These are phyloP conservation scores for Sula dactylatra DNA, from an alignment of 2,113 vertebrate genomes.

Conservation along the genomic window DNA sequence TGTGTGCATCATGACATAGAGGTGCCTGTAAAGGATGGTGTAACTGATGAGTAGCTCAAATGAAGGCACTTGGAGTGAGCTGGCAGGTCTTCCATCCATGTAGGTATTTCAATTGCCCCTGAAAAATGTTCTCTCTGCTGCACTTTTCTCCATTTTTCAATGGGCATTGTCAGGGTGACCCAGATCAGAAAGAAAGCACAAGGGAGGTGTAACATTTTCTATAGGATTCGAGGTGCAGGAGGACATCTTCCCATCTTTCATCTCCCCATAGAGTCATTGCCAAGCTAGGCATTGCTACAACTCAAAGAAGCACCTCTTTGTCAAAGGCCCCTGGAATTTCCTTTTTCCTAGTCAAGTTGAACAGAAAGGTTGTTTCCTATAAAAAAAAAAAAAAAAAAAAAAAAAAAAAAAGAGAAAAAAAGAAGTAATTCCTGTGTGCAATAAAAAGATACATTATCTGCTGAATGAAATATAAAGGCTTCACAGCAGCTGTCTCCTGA, in stretches of 20 bases:
- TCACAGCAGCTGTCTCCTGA: constrained; percentile 75
- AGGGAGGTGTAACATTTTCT: neutral
- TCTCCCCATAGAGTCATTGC: neutral
- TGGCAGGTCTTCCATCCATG: neutral
- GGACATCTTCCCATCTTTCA: neutral
- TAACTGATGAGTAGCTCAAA: neutral
- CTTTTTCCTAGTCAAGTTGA: neutral
- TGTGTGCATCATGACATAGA: neutral
- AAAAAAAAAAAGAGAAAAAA: neutral
- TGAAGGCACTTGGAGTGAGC: neutral
- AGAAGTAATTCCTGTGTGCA: constrained; percentile 75
- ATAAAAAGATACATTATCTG: constrained; percentile 78
- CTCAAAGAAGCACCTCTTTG: neutral
- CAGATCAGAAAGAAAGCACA: accelerated
- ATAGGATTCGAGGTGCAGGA: neutral
- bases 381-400: neutral
- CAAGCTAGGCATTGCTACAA: neutral
- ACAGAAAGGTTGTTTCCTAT: constrained; percentile 42
- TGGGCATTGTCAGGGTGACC: neutral
- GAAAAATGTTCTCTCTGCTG: neutral
- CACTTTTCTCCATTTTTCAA: neutral
- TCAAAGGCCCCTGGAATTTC: constrained; percentile 33
- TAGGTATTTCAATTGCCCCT: neutral
- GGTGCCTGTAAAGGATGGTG: neutral
- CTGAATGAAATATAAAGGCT: constrained; percentile 80